Base-by-base conservation (phyloP, 2,888 invertebrate species). In the Pseudoips prasinana region DNA sequence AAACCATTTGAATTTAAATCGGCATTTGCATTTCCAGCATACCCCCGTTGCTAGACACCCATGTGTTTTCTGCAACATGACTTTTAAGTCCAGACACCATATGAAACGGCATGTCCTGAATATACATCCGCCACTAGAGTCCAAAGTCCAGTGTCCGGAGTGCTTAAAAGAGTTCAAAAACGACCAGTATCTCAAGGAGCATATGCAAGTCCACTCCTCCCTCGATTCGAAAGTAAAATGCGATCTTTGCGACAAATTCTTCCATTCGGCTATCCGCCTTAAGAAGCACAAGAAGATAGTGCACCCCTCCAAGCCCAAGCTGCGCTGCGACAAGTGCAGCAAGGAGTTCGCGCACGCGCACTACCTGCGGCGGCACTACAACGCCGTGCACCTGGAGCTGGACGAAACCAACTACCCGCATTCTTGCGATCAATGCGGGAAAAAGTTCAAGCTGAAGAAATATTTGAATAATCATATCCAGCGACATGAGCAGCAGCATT, bases 231-330 rank as follows among this genome's bases (percentile, higher is more conserved):
- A 88, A 34, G 79, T 88, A 0, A 72, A 81, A 39, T 88, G 88
- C n/a, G 86, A 86, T 4, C 33, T 85, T 0, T 88, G 88, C 20
- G 81, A 87, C 17, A 88, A 88, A 18, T 71, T 65, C 19, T 88
- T 88, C 33, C 86, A 86, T 27, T 87, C 87, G 0, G 74, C 73
- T 0, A 65, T 86, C 0, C 83, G 88, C 25, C 42, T 88, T 29
- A 86, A 87, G 47, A 88, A 87, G 24, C 88, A 88, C 28, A 85
- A 82, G 45, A 84, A 85, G 31, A 87, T 87, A 0, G 87, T 87
- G 0, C 87, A 87, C 28, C 86, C 87, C 0, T 66, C 73, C 0
- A 84, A 85, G 11, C 85, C 83, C 0, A 86, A 88, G 33, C 39
- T 82, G 0, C 69, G 80, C 0, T 87, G 87, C 11, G 84, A 85